A percentile compares a stretch with the other conserved stretches of the same genome.
Evolutionary conservation across 1,140 invertebrate genomes (phyloP).

Genomic region (Eriocheir sinensis): DNA sequence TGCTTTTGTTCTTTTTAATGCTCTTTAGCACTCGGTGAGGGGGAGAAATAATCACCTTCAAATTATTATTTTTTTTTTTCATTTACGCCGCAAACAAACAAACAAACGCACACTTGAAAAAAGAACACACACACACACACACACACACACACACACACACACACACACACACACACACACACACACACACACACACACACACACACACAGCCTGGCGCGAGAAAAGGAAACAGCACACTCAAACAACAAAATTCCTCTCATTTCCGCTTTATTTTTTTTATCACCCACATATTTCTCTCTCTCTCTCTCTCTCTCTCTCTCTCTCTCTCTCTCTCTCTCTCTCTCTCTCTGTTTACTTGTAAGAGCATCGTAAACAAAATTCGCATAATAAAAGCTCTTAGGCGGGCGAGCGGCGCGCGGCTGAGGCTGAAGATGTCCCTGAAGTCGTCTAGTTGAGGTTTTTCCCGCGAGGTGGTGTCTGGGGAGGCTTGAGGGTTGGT

Average conservation of each 20-base stretch:
- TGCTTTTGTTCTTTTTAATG: too few species aligned
- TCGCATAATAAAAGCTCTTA: too few species aligned
- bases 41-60: too few species aligned
- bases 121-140: background rate
- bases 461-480: background rate
- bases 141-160: slow-evolving; percentile 20
- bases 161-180: background rate
- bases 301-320: background rate
- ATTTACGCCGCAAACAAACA: background rate
- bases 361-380: background rate
- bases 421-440: too few species aligned
- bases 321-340: slow-evolving; percentile 11
- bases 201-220: background rate
- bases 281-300: background rate
- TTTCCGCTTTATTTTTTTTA: background rate
- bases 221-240: background rate
- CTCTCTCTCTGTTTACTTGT: background rate
- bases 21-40: too few species aligned
- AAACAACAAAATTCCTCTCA: background rate
- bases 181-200: background rate
- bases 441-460: background rate
- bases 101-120: background rate
- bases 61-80: too few species aligned
- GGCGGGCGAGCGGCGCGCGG: too few species aligned
- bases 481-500: background rate